These are phyloP conservation scores for Lepus timidus DNA, from an alignment of 2,113 vertebrate species.

Conservation along the genomic window DNA sequence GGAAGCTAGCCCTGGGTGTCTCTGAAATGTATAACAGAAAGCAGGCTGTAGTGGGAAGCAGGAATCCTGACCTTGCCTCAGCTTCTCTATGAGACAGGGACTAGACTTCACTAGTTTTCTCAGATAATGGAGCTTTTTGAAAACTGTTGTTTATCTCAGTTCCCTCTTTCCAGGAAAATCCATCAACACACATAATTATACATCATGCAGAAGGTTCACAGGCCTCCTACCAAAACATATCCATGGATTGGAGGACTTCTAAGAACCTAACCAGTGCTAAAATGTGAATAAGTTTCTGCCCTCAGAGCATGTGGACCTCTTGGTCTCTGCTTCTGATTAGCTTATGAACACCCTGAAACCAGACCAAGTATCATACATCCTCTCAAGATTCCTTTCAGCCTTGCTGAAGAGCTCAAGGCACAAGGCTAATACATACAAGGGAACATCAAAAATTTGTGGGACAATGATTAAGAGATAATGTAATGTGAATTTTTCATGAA, in stretches of 20 bases:
- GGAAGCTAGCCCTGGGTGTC: not conserved
- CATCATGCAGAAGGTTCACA: not conserved
- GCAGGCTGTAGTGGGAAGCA: not conserved
- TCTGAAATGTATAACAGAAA: not conserved
- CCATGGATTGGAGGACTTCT: not conserved
- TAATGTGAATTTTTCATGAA: no score
- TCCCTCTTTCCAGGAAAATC: conserved; percentile 50
- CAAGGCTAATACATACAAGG: not conserved
- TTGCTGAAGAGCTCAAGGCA: not conserved
- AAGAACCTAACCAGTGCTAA: not conserved
- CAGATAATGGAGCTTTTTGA: not conserved
- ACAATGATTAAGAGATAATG: no score
- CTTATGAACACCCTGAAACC: not conserved
- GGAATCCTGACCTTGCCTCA: not conserved
- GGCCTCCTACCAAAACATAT: not conserved
- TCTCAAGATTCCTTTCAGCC: not conserved
- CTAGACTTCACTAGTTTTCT: not conserved
- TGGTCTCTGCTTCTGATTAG: not conserved
- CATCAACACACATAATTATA: not conserved
- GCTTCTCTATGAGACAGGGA: not conserved
- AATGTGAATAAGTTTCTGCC: not conserved
- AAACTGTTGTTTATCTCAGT: not conserved
- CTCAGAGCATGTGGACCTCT: not conserved
- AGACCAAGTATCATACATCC: not conserved
- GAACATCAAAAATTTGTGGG: no score